A percentile compares a stretch with the other conserved stretches of the same genome.
Evolutionary conservation across 2,888 invertebrate species (phyloP).

Genomic region (Ectropis crepuscularia): DNA sequence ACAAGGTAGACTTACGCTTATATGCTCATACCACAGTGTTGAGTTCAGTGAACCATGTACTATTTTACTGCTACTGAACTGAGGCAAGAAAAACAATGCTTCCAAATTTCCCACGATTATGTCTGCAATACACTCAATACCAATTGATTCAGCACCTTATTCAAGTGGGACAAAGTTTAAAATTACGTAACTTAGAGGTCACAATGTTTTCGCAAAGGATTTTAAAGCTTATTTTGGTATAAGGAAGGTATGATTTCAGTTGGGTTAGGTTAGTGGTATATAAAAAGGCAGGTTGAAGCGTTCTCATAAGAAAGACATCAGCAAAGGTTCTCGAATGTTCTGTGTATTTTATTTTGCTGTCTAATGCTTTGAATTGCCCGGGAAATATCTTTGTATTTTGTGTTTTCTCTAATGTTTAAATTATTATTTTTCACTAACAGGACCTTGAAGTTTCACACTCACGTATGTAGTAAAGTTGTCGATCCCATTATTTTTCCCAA

Average conservation of each 20-base stretch:
- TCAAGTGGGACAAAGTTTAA: not conserved
- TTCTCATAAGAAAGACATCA: constrained; percentile 23
- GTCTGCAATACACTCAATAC: constrained; percentile 42
- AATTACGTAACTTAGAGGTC: constrained; percentile 2
- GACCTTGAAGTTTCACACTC: no score
- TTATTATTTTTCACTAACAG: no score
- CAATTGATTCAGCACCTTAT: constrained; percentile 42
- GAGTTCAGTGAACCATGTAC: constrained; percentile 55
- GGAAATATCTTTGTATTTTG: not conserved
- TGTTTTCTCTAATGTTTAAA: not conserved
- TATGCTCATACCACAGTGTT: no score
- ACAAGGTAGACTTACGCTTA: no score
- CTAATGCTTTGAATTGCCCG: constrained; percentile 1
- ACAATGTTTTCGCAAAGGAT: constrained; percentile 5
- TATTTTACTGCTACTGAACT: constrained; percentile 3
- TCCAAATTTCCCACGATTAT: constrained; percentile 67
- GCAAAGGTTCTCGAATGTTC: constrained; percentile 16
- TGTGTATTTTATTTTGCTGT: constrained; percentile 8
- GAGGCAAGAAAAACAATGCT: constrained; percentile 68
- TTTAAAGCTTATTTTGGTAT: constrained; percentile 1
- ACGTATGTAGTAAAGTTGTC: no score
- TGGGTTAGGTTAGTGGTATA: constrained; percentile 20
- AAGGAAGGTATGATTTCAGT: constrained; percentile 1
- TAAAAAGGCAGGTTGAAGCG: constrained; percentile 18
- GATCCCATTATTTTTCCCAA: no score